A percentile compares a stretch with the other conserved stretches of the same genome.
phyloP scores from a whole-genome alignment of 1,140 invertebrate species.

The Maconellicoccus hirsutus region DNA sequence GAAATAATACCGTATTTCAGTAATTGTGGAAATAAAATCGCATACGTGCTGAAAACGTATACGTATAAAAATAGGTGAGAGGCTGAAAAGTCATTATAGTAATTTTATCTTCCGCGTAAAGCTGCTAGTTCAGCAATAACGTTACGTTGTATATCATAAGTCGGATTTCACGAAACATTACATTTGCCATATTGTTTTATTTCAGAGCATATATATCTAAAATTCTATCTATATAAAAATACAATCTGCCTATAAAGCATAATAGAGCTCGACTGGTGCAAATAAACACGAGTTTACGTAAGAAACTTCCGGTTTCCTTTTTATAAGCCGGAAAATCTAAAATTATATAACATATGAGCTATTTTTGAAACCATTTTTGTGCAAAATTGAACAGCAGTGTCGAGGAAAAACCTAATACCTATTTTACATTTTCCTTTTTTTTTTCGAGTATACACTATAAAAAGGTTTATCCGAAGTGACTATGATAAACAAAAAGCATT shows the following conservation, averaged over 20 bases:
- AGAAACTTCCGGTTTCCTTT: not conserved
- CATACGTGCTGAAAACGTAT: not conserved
- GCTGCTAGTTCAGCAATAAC: not conserved
- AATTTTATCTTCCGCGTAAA: not conserved
- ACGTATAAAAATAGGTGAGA: not conserved
- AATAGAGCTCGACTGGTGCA: not conserved
- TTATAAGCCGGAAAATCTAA: not conserved
- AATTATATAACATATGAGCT: not conserved
- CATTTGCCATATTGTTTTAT: conserved; percentile 4
- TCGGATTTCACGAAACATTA: not conserved
- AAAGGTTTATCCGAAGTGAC: too few relatives aligned
- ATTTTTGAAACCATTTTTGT: not conserved
- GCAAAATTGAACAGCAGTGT: not conserved
- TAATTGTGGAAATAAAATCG: not conserved
- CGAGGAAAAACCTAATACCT: not conserved
- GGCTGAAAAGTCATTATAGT: conserved; percentile 6
- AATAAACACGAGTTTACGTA: conserved; percentile 9
- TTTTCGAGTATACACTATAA: too few relatives aligned
- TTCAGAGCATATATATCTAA: not conserved
- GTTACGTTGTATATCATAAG: not conserved
- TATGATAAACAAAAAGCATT: not conserved
- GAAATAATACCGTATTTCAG: not conserved
- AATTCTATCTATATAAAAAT: conserved; percentile 3
- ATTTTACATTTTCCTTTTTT: not conserved
- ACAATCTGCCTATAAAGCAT: conserved; percentile 3